A percentile compares a stretch with the other conserved stretches of the same genome.
Evolutionary conservation across 2,888 invertebrate species (phyloP).

Genomic region (Drosophila kanekoi): DNA sequence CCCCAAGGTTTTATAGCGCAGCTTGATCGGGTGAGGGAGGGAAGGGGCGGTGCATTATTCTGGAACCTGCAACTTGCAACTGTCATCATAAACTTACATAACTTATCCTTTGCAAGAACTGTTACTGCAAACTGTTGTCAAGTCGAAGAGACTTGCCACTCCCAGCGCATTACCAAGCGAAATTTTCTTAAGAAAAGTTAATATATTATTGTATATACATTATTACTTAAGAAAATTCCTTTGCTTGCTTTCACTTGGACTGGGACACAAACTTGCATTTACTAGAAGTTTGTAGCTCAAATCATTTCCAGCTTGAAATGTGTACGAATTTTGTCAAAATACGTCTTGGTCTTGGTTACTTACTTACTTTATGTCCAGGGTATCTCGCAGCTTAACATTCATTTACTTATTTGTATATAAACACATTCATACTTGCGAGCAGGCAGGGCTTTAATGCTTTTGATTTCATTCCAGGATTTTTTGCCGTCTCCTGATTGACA

Average conservation of each 20-base stretch:
- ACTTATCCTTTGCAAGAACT: constrained; percentile 9
- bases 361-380: neutral
- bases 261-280: too few relatives aligned
- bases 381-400: neutral
- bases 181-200: neutral
- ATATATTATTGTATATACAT: neutral
- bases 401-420: neutral
- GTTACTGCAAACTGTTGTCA: too few relatives aligned
- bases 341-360: neutral
- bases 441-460: constrained; percentile 67
- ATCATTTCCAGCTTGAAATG: too few relatives aligned
- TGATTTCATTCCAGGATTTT: constrained; percentile 55
- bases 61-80: constrained; percentile 16
- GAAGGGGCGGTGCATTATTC: constrained; percentile 7
- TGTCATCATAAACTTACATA: constrained; percentile 14
- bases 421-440: constrained; percentile 8
- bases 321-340: too few relatives aligned
- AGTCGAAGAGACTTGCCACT: too few relatives aligned
- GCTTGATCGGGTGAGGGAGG: neutral
- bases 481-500: constrained; percentile 70
- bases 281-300: too few relatives aligned
- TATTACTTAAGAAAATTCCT: too few relatives aligned
- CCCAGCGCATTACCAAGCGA: neutral
- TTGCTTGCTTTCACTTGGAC: neutral
- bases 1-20: neutral